These are phyloP conservation scores for Ceratothoa steindachneri DNA, from an alignment of 2,888 invertebrate genomes.

Conservation along the genomic window DNA sequence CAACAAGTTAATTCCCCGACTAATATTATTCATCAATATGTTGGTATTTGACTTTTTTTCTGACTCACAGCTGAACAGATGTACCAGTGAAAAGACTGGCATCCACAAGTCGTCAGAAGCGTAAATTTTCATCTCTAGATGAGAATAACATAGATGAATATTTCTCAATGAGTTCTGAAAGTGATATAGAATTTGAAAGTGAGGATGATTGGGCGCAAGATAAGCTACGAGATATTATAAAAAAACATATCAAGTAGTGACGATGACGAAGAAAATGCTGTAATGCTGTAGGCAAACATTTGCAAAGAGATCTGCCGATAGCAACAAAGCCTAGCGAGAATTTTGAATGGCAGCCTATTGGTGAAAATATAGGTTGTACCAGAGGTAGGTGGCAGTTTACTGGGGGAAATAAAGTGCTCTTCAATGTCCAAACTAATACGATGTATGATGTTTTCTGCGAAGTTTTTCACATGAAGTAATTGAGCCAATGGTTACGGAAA, in stretches of 20 bases:
- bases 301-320: not conserved
- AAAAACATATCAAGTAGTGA: not conserved
- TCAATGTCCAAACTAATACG: not conserved
- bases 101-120: not conserved
- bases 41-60: not conserved
- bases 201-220: not conserved
- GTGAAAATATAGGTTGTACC: not conserved
- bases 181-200: not conserved
- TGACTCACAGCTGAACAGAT: not conserved
- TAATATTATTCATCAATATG: not conserved
- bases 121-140: not conserved
- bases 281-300: too few species aligned
- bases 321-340: not conserved
- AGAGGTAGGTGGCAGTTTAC: not conserved
- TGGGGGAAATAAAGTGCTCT: not conserved
- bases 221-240: not conserved
- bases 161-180: not conserved
- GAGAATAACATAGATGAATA: not conserved
- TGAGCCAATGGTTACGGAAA: constrained; percentile 5
- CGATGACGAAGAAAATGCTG: not conserved
- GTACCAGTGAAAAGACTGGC: too few species aligned
- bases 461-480: not conserved
- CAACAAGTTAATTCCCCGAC: not conserved
- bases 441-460: not conserved
- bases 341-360: not conserved